These are phyloP conservation scores for Cerastis leucographa DNA, from an alignment of 2,888 invertebrate genomes.

Conservation along the genomic window DNA sequence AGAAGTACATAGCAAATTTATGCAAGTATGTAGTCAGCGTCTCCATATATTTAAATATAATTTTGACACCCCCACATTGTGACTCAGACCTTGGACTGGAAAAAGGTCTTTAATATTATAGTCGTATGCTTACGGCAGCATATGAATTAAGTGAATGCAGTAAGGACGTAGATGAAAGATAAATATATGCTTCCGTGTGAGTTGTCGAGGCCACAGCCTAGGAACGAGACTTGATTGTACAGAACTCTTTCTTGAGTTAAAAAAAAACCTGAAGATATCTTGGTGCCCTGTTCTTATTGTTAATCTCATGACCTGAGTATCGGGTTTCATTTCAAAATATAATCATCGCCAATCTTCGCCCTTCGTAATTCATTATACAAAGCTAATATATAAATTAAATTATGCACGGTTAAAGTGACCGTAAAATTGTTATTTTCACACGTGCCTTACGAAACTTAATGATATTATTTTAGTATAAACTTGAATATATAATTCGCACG, in stretches of 20 bases:
- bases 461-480: neutral
- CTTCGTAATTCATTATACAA: neutral
- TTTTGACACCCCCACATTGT: conserved; percentile 34
- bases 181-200: conserved; percentile 30
- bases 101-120: conserved; percentile 59
- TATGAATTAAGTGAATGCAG: conserved; percentile 50
- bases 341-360: neutral
- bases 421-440: neutral
- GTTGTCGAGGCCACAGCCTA: neutral
- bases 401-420: neutral
- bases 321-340: neutral
- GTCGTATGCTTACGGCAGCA: conserved; percentile 33
- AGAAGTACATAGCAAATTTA: conserved; percentile 46
- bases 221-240: neutral
- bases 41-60: conserved; percentile 57
- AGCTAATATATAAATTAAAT: neutral
- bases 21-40: conserved; percentile 31
- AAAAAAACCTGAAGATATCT: neutral
- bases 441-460: neutral
- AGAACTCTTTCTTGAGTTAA: neutral
- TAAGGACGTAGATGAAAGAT: conserved; percentile 26
- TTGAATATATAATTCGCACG: neutral
- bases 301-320: neutral
- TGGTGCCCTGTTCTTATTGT: neutral
- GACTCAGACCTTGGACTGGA: conserved; percentile 29